A percentile compares a stretch with the other conserved stretches of the same genome.
phyloP scores from a whole-genome alignment of 2,113 vertebrate species.

The Rattus norvegicus region GRCr8 NC_086027.1:57610501-57611000 shows the following conservation, averaged over 20 bases:
- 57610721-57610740: neutral
- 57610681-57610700: neutral
- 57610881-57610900: neutral
- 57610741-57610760: conserved; percentile 7
- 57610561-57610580: neutral
- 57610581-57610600: neutral
- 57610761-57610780: neutral
- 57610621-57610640: neutral
- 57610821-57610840: neutral
- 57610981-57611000: neutral
- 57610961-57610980: neutral
- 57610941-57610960: neutral
- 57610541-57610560: neutral
- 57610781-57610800: conserved; percentile 14
- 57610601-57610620: neutral
- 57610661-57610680: neutral
- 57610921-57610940: neutral
- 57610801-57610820: neutral
- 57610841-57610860: neutral
- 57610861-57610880: neutral
- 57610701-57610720: neutral
- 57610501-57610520: neutral
- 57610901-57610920: neutral
- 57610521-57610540: neutral
- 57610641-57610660: neutral